Percentiles rank a stretch among this genome's conserved stretches.
Evolutionary conservation across 2,797 vertebrate genomes (phyloP).

Genomic region (Parauchenoglanis ngamensis): DNA sequence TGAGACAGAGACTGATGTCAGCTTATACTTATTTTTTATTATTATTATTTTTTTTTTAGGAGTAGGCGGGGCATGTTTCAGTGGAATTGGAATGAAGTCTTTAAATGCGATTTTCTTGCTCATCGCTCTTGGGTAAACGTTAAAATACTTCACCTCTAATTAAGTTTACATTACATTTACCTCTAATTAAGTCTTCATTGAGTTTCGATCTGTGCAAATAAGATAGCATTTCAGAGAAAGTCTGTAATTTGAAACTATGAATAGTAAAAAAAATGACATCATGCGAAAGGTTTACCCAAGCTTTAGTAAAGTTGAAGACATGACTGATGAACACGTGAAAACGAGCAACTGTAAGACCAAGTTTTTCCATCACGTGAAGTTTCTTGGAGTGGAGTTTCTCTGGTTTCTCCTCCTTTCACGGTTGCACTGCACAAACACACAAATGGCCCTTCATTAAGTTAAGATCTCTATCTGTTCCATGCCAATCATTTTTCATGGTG

Average conservation of each 20-base stretch:
- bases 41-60: no score
- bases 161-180: neutral
- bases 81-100: neutral
- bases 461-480: constrained; percentile 7
- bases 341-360: neutral
- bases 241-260: neutral
- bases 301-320: neutral
- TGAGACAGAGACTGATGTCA: no score
- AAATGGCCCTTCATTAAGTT: neutral
- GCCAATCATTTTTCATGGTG: neutral
- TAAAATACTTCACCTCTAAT: neutral
- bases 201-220: neutral
- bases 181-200: no score
- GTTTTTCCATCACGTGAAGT: neutral
- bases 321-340: neutral
- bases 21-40: no score
- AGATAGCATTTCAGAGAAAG: neutral
- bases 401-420: constrained; percentile 18
- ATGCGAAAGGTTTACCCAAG: neutral
- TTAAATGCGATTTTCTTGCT: neutral
- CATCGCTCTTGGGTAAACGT: neutral
- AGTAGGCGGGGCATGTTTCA: no score
- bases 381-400: neutral
- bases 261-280: neutral
- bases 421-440: neutral